Base-by-base conservation (phyloP, 2,113 vertebrate species). In the Stegastes partitus region DNA sequence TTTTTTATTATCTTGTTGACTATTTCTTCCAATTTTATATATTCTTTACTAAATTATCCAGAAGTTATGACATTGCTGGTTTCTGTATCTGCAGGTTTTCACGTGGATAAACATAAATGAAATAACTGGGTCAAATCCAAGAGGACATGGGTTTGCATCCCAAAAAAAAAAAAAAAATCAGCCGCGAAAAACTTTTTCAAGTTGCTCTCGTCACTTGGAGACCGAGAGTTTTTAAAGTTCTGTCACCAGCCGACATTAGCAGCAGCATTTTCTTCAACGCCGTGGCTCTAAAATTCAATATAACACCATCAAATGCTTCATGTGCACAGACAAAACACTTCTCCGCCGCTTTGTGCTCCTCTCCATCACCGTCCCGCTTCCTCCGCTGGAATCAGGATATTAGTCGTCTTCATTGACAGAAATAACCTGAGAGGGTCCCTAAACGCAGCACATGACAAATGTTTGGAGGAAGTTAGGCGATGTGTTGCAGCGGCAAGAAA, bases 101-200 rank as follows among this genome's bases (percentile, higher is more conserved):
- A n/a, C 25, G 44, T n/a, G 44, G 64, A 18, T 22, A 67, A 16
- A 57, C 54, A 23, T 12, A 71, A 62, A 51, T 57, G 34, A 9
- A 59, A 21, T 61, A 86, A 86, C 26, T 82, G 15, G 70, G 75
- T 86, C 62, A 72, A 68, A 73, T 21, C 62, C 61, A 26, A 61
- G 53, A 67, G 71, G 59, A 79, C 79, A 4, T 6, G 49, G 3
- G 65, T 69, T 75, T 76, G 66, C 44, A 64, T 72, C 44, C 47
- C 53, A 53, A 51, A 34, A 8, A 14, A 19, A 12, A 0, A 42
- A 34, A 26, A 68, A 68, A 67, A 56, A 69, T 81, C 78, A 85
- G 8, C 39, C 2, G 21, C 45, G 69, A 11, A 42, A 55, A 77
- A 50, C 18, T 21, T 39, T 66, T 45, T 50, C 31, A 75, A 65